Percentiles rank a stretch among this genome's conserved stretches.
Conservation (phyloP, 1,140 invertebrate species). For the Hirudo medicinalis region DNA sequence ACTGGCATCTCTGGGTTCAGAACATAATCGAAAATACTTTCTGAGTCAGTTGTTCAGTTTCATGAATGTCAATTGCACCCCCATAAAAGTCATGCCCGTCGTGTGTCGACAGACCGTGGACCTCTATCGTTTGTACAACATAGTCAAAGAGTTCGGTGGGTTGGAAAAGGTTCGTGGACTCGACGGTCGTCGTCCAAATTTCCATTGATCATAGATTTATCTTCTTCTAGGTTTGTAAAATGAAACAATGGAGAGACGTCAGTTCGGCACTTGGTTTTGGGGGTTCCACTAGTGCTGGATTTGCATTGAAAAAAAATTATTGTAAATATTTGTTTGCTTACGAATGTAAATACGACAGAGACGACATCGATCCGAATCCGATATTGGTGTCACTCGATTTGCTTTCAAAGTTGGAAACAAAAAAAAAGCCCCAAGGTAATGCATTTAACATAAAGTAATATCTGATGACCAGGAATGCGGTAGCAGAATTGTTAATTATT, state of each 20-base stretch:
- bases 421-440: constrained; percentile 1
- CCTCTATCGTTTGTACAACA: constrained; percentile 84
- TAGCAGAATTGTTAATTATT: too few relatives aligned
- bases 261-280: constrained; percentile 7
- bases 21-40: constrained; percentile 74
- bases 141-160: constrained; percentile 86
- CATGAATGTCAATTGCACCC: constrained; percentile 63
- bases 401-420: constrained; percentile 6
- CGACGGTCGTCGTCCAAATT: background rate
- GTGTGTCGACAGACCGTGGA: constrained; percentile 96
- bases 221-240: constrained; percentile 9
- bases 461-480: too few relatives aligned
- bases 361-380: constrained; percentile 14
- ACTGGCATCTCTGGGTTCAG: constrained; percentile 90
- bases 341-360: constrained; percentile 16
- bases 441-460: background rate
- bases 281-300: constrained; percentile 15
- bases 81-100: constrained; percentile 79
- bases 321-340: constrained; percentile 13
- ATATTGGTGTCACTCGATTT: constrained; percentile 7
- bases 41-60: constrained; percentile 79
- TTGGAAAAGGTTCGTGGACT: constrained; percentile 70
- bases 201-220: background rate
- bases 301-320: constrained; percentile 15
- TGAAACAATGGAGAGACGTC: constrained; percentile 15